phyloP scores from a whole-genome alignment of 2,888 invertebrate genomes.

The Lamellibrachia satsuma region DNA sequence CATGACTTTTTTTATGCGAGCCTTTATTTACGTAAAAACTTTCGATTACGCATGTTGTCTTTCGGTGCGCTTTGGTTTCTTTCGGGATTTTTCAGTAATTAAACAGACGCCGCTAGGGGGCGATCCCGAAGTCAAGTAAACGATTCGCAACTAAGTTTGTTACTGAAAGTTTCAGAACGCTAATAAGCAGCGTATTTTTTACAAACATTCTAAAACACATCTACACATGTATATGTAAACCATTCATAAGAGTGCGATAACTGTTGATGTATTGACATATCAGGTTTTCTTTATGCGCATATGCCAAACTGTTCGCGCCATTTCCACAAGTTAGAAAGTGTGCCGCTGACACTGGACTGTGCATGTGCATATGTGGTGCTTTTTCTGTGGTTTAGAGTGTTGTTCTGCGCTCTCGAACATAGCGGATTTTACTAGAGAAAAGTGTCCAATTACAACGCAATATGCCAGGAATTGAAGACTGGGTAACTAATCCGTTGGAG shows the following conservation, averaged over 20 bases:
- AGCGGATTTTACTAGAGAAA: neutral
- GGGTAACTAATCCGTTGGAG: conserved; percentile 34
- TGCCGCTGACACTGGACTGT: neutral
- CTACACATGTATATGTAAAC: neutral
- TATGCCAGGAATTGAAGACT: conserved; percentile 39
- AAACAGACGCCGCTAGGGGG: neutral
- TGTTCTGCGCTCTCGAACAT: neutral
- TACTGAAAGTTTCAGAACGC: neutral
- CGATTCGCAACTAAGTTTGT: neutral
- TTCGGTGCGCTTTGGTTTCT: too few relatives aligned
- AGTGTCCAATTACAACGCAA: conserved; percentile 13
- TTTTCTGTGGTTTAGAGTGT: too few relatives aligned
- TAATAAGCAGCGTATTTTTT: neutral
- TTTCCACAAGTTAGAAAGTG: neutral
- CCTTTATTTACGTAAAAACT: too few relatives aligned
- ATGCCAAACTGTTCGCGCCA: neutral
- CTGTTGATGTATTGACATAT: neutral
- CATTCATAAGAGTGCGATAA: neutral
- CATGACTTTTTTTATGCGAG: too few relatives aligned
- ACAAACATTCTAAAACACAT: neutral
- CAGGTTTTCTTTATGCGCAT: neutral
- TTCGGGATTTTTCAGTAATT: neutral
- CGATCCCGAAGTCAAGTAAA: neutral
- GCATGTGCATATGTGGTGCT: neutral
- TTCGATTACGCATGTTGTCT: too few relatives aligned